Evolutionary conservation across 2,888 invertebrate genomes (phyloP), one percentile per base, ranked within the genome.

Genomic region (Notodonta dromedarius): DNA sequence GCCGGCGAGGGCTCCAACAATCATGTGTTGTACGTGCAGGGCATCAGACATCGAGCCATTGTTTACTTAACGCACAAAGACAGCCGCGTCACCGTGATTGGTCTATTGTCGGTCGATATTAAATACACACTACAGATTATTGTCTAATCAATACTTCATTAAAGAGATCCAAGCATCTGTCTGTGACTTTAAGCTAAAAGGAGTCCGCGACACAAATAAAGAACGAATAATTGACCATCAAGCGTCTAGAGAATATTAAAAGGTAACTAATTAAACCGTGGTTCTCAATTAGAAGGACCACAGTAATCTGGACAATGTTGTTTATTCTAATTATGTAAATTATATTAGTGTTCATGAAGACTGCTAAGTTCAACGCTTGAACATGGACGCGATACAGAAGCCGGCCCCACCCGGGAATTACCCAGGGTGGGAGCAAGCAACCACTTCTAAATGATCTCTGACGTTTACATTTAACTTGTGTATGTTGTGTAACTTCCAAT

Each of bases 301-400:
- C 63, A 50, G 68, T 71, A 73, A 80, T 79, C 72, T 67, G 62
- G 61, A 63, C 66, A 62, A 67, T 67, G 65, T 53, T 62, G 58
- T 56, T 65, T 63, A 71, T 66, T 66, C 62, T 76, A 77, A 81
- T 82, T 79, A 52, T 32, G 71, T 78, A 73, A 79, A 77, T 77
- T 78, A 79, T 78, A 79, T 80, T 74, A 77, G 77, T 74, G 79
- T 79, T 76, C 76, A 78, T 71, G 79, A 82, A 84, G 79, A 74
- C 80, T 9, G 14, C 52, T 69, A 80, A 83, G 81, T 82, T 76
- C 62, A 77, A 78, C 74, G 76, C 70, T 75, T 24, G 24, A 24
- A 69, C 60, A 70, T 67, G 79, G 81, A 80, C 70, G 76, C 77
- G 74, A 69, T 77, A 77, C 76, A 75, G 71, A 8, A 54, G 5